Base-by-base conservation (phyloP, 2,113 vertebrate genomes). In the Craseonycteris thonglongyai region DNA sequence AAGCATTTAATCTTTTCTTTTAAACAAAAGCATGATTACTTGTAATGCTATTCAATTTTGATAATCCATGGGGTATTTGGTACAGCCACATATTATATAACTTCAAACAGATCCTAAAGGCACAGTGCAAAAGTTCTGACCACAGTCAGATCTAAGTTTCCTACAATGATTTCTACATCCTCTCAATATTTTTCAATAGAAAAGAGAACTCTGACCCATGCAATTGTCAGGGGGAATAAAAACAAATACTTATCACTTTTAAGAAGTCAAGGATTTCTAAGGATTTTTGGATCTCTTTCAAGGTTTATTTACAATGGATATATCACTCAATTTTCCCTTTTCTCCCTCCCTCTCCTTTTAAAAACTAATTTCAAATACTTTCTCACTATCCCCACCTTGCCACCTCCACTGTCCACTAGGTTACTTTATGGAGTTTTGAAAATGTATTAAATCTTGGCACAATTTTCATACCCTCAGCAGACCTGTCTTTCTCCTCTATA, bases 241-340 rank as follows among this genome's bases (percentile, higher is more conserved):
- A 94, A 88, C n/a, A 88, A 88, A 88, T 35, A 71, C 22, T 66
- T 76, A 94, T 79, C 74, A 89, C 28, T 92, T 95, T 84, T 84
- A 95, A 94, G 83, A 96, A 96, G 80, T 92, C 95, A 97, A 95
- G 94, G 89, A 96, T 90, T 90, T 95, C 68, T 90, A 92, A 95
- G 69, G 42, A 65, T 91, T 78, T 94, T 61, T 84, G 91, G 71
- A 74, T 45, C 26, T 79, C 21, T 94, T 95, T 96, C 91, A 97
- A 78, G 86, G 78, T 95, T 96, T 95, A 40, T 86, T 93, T 91
- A 86, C 40, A 96, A 88, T 86, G 54, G 63, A 89, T 82, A 38
- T 40, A 83, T 85, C 35, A 9, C 66, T 54, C 51, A 90, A 42
- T 42, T 88, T 94, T 88, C 76, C 47, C 21, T 56, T 81, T 90